Base-by-base conservation (phyloP, 1,140 invertebrate genomes). In the Drosophila albomicans region DNA sequence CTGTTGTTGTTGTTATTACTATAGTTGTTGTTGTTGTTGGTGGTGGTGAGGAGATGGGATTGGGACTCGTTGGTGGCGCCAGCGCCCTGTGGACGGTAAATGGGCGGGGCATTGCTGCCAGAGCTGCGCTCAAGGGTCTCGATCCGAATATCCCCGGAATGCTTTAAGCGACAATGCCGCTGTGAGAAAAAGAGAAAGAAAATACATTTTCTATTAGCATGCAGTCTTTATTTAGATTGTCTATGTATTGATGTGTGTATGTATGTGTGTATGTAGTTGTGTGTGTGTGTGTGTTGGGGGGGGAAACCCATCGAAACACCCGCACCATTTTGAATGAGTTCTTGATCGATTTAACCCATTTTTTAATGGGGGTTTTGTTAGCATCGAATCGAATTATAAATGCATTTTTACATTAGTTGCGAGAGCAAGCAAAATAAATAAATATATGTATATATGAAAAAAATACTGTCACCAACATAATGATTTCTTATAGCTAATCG, bases 141-240 rank as follows among this genome's bases (percentile, higher is more conserved):
- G 52, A 96, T 95, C 91, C 95, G 94, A 77, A 96, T 95, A 79
- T 95, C 94, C 68, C 95, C 95, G 91, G 94, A 94, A 92, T 96
- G 96, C 90, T 96, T 96, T 92, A 96, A 93, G 75, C 95, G 94
- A 93, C 95, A 96, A 78, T 96, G 96, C 82, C 95, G 94, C 95
- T 96, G 94, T 78, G 28, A 10, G 52, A 43, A 74, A 54, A 57
- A 58, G 15, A 74, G 54, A 70, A 69, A 48, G 5, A 56, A 20
- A 63, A 43, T 11, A 8, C 6, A 30, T 49, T 43, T 13, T 1
- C 54, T 20, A 74, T 74, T 68, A 74, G 65, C 63, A 59, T 52
- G 38, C 15, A 35, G 30, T 73, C 49, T 16, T 7, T 10, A 7
- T 38, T 45, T 15, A 15, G 7, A 51, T 51, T 38, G 10, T 13